Base-by-base conservation (phyloP, 23 tunicate species). In the Halocynthia roretzi region DNA sequence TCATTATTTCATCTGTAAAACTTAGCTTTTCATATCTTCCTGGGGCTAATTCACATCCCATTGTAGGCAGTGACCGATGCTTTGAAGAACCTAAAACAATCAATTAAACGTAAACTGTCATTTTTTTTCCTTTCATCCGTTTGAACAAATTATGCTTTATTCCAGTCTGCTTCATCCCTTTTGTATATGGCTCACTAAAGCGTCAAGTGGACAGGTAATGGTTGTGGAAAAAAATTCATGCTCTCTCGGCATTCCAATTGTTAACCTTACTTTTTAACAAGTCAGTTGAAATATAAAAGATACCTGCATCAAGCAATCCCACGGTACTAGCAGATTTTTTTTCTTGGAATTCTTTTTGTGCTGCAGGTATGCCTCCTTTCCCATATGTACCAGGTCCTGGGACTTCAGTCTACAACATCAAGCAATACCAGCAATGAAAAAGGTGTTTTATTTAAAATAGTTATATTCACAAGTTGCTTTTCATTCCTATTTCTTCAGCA, bases 351-450 rank as follows among this genome's bases (percentile, higher is more conserved):
- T 94, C 91, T 50, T 68, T n/a, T 61, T 67, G 14, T 10, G 75
- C 71, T 6, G 86, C 72, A 5, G 95, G 97, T 50, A 81, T 72
- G 2, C 90, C 90, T 49, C 91, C 84, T 71, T 86, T 86, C 11
- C 91, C 91, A 81, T 90, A 90, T 14, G 86, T 90, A 8, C 97
- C 97, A 8, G 97, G 97, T 19, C 90, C 97, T n/a, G 97, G 97
- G 2, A 82, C 69, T 54, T 53, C 65, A 19, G 20, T 74, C 78
- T 74, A 14, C 19, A 74, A 15, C n/a, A 60, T 1, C 18, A n/a
- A 60, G 18, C n/a, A 15, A 17, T 15, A 60, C n/a, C n/a, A 15
- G 2, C n/a, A 60, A 15, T 60, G 4, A 60, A 17, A 4, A 60
- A 15, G 4, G 18, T 1, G 2, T 60, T 60, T 17, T 15, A 17